A percentile compares a stretch with the other conserved stretches of the same genome.
Evolutionary conservation across 2,113 vertebrate species (phyloP).

Genomic region (Neogale vison): DNA sequence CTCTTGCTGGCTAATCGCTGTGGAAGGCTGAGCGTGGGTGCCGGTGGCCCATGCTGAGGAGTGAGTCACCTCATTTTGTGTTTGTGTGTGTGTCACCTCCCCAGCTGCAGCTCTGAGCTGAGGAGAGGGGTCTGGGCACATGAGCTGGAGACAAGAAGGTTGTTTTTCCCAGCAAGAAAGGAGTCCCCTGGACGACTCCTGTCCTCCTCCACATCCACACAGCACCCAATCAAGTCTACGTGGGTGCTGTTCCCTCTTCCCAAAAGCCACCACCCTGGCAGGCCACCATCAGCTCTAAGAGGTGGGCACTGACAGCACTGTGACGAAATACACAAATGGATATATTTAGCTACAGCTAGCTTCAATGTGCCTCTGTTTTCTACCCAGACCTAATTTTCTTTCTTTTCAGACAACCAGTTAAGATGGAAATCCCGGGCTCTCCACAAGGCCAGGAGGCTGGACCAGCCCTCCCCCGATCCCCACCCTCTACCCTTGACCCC

Average conservation of each 20-base stretch:
- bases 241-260: neutral
- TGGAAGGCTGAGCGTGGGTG: neutral
- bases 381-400: neutral
- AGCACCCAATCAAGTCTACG: neutral
- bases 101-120: constrained; percentile 8
- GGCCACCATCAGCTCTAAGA: neutral
- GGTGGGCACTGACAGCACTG: neutral
- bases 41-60: neutral
- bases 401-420: neutral
- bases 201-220: rapidly evolving
- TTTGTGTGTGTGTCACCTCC: neutral
- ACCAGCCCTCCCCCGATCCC: neutral
- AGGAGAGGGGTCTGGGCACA: neutral
- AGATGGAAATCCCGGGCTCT: neutral
- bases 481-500: rapidly evolving
- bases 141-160: neutral
- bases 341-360: neutral
- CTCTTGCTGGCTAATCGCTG: neutral
- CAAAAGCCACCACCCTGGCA: neutral
- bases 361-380: neutral
- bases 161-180: neutral
- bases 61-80: constrained; percentile 32
- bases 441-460: neutral
- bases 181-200: neutral
- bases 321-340: neutral